phyloP scores from a whole-genome alignment of 2,113 vertebrate genomes.

The Corythaeola cristata region DNA sequence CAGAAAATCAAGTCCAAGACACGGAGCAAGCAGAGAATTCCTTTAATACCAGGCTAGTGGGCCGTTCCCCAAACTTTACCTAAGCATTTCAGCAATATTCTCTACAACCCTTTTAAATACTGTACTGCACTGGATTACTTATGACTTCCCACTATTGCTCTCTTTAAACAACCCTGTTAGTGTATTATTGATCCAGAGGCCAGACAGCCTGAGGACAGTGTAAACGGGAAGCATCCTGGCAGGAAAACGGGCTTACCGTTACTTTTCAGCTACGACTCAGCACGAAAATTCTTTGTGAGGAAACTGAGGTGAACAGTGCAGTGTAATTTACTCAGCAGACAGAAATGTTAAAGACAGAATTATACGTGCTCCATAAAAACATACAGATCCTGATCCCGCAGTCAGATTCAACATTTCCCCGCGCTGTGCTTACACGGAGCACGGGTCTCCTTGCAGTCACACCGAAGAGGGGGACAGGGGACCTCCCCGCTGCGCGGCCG shows the following conservation, averaged over 20 bases:
- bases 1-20: background rate
- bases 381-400: too few species aligned
- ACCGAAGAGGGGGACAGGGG: too few species aligned
- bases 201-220: background rate
- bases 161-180: background rate
- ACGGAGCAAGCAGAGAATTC: background rate
- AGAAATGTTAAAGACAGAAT: background rate
- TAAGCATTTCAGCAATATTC: background rate
- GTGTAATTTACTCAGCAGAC: background rate
- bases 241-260: background rate
- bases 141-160: background rate
- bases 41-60: background rate
- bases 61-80: background rate
- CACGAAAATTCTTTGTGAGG: background rate
- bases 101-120: background rate
- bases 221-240: background rate
- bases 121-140: rapidly evolving
- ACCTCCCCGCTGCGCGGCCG: background rate
- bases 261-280: background rate
- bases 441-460: rapidly evolving
- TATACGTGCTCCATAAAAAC: rapidly evolving
- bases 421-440: rapidly evolving
- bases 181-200: background rate
- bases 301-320: background rate
- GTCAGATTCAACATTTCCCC: rapidly evolving